phyloP scores from a whole-genome alignment of 1,140 invertebrate genomes.

The Drosophila subpulchrella region DNA sequence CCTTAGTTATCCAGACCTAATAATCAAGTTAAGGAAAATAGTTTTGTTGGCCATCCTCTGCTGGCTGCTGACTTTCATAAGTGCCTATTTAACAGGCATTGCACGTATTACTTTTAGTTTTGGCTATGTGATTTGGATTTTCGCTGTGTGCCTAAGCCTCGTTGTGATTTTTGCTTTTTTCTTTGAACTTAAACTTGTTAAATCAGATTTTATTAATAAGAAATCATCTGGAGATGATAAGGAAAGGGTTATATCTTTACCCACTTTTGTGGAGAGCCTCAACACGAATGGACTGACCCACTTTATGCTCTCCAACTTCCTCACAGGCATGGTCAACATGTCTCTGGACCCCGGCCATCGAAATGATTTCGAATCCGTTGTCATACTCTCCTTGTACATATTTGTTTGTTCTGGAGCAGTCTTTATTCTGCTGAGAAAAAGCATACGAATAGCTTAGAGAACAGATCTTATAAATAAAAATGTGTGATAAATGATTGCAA shows the following conservation, averaged over 20 bases:
- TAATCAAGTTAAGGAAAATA: slow-evolving; percentile 34
- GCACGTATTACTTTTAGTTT: slow-evolving; percentile 61
- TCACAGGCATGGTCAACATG: slow-evolving; percentile 70
- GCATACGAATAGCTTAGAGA: slow-evolving; percentile 63
- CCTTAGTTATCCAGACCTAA: slow-evolving; percentile 23
- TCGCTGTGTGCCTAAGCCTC: slow-evolving; percentile 17
- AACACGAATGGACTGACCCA: slow-evolving; percentile 63
- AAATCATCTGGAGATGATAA: slow-evolving; percentile 4
- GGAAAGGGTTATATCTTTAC: slow-evolving; percentile 14
- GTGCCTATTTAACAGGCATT: slow-evolving; percentile 40
- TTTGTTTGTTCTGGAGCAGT: slow-evolving; percentile 31
- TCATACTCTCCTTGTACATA: slow-evolving; percentile 62
- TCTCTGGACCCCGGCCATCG: slow-evolving; percentile 37
- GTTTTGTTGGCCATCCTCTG: neutral
- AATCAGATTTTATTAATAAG: neutral
- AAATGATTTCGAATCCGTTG: slow-evolving; percentile 20
- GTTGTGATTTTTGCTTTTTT: slow-evolving; percentile 45
- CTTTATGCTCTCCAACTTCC: slow-evolving; percentile 67
- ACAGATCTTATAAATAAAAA: neutral
- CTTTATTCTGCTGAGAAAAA: slow-evolving; percentile 48
- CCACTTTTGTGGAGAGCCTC: slow-evolving; percentile 49
- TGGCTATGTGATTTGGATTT: slow-evolving; percentile 56
- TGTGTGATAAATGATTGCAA: slow-evolving; percentile 16
- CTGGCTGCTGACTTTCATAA: slow-evolving; percentile 34
- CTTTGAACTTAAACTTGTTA: slow-evolving; percentile 48